Conservation (phyloP, 2,888 invertebrate species). For the Rhamnusium bicolor region DNA sequence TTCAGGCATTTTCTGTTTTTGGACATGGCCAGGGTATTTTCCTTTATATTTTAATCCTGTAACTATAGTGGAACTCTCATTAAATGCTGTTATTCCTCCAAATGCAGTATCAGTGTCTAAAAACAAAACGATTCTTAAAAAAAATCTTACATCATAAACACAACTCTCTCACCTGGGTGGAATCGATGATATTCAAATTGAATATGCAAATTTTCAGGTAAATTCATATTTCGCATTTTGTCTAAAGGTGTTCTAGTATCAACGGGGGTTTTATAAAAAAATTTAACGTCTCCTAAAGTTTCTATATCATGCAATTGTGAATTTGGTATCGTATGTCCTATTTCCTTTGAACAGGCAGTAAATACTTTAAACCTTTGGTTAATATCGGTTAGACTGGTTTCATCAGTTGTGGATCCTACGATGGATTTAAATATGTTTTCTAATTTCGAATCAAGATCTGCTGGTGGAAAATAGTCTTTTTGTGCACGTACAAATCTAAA, state of each 20-base stretch:
- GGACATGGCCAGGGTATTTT: constrained; percentile 84
- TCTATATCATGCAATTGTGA: constrained; percentile 83
- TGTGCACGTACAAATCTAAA: constrained; percentile 83
- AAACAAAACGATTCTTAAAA: constrained; percentile 47
- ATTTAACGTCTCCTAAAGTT: constrained; percentile 81
- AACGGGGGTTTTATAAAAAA: constrained; percentile 83
- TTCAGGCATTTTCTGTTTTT: constrained; percentile 69
- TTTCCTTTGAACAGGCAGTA: constrained; percentile 79
- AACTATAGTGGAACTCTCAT: constrained; percentile 87
- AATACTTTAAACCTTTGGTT: constrained; percentile 80
- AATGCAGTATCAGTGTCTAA: constrained; percentile 81
- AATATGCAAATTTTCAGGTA: constrained; percentile 92
- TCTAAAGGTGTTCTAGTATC: constrained; percentile 83
- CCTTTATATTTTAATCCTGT: constrained; percentile 86
- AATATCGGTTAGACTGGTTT: constrained; percentile 69
- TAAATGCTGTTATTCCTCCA: constrained; percentile 87
- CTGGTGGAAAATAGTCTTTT: constrained; percentile 83
- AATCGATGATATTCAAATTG: constrained; percentile 87
- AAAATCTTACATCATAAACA: not conserved
- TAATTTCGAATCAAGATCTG: constrained; percentile 77
- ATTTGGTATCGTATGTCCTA: constrained; percentile 87
- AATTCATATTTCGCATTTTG: constrained; percentile 78
- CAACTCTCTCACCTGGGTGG: constrained; percentile 78
- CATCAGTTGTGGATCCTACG: constrained; percentile 71
- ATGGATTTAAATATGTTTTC: constrained; percentile 74